Base-by-base conservation (phyloP, 2,888 invertebrate species). In the Acanthosepion pharaonis region DNA sequence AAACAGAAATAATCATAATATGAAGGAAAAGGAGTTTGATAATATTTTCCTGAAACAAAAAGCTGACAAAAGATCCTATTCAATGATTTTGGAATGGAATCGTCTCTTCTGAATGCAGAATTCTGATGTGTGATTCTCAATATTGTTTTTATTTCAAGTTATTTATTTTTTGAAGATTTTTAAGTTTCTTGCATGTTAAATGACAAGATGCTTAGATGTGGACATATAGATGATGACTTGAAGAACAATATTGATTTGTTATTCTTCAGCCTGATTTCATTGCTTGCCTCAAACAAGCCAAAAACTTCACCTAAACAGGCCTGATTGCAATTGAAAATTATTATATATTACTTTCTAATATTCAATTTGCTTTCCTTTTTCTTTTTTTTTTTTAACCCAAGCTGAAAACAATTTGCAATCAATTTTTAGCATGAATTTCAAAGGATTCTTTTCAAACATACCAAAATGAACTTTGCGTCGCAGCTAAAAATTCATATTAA, bases 361-460 rank as follows among this genome's bases (percentile, higher is more conserved):
- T 64, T 64, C 64, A 23, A 8, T 2, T 64, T 4, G 8, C 5
- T 64, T 64, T 28, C 28, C 64, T 5, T 33, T 78, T 78, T 28
- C 33, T 78, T 9, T n/a, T n/a, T n/a, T 78, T 9, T n/a, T n/a
- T n/a, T n/a, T 33, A 9, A 78, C 78, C 78, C 78, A 33, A 78
- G 78, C n/a, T 78, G 33, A 78, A 78, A 78, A 78, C 78, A 78
- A 78, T 78, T 78, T n/a, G 15, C 78, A 78, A 78, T 78, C 78
- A 78, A 78, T 78, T 78, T 78, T 78, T 78, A 78, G 33, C 78
- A 78, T n/a, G n/a, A 33, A 15, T 78, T 78, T 78, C 78, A 78
- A 78, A 78, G 78, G 78, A 78, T n/a, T n/a, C 78, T 78, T 78
- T 78, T 78, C 78, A 64, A 18, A 64, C 64, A 78, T n/a, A n/a